Evolutionary conservation across 2,888 invertebrate genomes (phyloP).

Genomic region (Meandrusa payeni): DNA sequence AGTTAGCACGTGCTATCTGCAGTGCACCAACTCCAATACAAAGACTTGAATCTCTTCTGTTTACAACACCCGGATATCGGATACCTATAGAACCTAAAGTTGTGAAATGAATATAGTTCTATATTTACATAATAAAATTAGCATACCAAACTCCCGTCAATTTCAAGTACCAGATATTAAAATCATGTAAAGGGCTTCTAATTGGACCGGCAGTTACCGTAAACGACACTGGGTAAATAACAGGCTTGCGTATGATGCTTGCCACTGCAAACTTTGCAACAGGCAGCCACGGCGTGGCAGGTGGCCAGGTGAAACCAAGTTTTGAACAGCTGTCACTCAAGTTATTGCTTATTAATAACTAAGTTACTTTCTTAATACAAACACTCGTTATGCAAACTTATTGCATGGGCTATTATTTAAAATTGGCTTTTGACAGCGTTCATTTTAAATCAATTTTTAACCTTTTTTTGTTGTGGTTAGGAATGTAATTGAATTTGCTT

Average conservation of each 20-base stretch:
- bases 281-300: neutral
- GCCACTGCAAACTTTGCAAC: slow-evolving; percentile 7
- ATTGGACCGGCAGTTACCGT: slow-evolving; percentile 9
- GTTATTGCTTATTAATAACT: slow-evolving; percentile 21
- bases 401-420: slow-evolving; percentile 9
- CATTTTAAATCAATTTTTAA: slow-evolving; percentile 9
- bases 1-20: too few relatives aligned
- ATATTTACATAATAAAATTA: slow-evolving; percentile 7
- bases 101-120: too few relatives aligned
- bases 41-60: too few relatives aligned
- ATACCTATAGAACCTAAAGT: too few relatives aligned
- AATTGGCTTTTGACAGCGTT: slow-evolving; percentile 8
- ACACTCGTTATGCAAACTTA: slow-evolving; percentile 15
- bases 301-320: slow-evolving; percentile 18
- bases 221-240: slow-evolving; percentile 5
- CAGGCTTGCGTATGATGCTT: neutral
- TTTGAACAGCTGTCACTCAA: slow-evolving; percentile 19
- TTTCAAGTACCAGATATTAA: slow-evolving; percentile 6
- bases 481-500: slow-evolving; percentile 8
- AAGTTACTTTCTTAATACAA: slow-evolving; percentile 10
- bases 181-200: slow-evolving; percentile 8
- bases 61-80: too few relatives aligned
- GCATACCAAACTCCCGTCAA: slow-evolving; percentile 3
- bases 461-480: slow-evolving; percentile 1
- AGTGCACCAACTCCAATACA: too few relatives aligned